phyloP scores from a whole-genome alignment of 2,888 invertebrate genomes.

The Rambutsinella grinnellia region DNA sequence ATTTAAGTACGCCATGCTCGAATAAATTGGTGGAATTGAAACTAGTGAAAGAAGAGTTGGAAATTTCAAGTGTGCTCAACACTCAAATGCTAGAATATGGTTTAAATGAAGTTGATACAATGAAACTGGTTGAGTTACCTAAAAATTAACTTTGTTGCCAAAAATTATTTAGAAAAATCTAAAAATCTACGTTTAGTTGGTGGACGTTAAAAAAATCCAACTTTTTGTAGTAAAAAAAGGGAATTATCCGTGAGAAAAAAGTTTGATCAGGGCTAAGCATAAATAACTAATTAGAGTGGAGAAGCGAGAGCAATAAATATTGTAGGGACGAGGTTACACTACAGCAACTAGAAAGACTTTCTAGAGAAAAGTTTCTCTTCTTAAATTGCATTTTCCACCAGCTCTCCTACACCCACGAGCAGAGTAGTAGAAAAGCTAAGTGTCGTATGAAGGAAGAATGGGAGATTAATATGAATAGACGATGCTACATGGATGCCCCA shows the following conservation, averaged over 20 bases:
- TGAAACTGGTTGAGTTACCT: no score
- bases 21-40: no score
- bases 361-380: background rate
- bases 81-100: no score
- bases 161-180: no score
- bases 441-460: background rate
- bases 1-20: no score
- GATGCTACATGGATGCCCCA: background rate
- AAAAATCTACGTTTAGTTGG: no score
- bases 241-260: background rate
- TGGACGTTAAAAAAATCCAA: no score
- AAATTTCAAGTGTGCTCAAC: no score
- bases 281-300: conserved; percentile 46
- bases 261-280: background rate
- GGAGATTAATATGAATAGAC: background rate
- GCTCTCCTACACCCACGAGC: background rate
- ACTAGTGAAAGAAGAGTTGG: no score
- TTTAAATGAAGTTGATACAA: no score
- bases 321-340: background rate
- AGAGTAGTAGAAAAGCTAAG: background rate
- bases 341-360: conserved; percentile 4
- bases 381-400: background rate
- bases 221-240: no score
- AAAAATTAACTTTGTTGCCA: no score
- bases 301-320: conserved; percentile 37